phyloP scores from a whole-genome alignment of 2,113 vertebrate genomes.

The Poicephalus gulielmi region DNA sequence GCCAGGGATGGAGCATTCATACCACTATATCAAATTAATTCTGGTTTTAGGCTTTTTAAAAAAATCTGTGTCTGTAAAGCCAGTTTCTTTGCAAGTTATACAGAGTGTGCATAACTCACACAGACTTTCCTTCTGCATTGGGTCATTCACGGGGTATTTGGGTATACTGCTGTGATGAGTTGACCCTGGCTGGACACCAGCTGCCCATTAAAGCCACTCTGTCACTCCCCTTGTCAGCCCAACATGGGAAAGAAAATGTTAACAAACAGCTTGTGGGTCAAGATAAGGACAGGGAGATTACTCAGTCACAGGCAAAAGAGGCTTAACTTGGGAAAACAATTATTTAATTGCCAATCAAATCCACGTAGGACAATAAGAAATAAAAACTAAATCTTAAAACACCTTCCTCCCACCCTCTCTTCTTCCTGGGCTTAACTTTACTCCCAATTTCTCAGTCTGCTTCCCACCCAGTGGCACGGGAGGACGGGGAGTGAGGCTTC shows the following conservation, averaged over 20 bases:
- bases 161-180: not conserved
- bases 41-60: not conserved
- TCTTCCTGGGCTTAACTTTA: not conserved
- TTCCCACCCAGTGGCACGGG: not conserved
- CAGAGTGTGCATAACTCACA: fast-evolving
- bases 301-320: not conserved
- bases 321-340: not conserved
- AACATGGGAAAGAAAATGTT: not conserved
- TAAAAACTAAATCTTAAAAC: not conserved
- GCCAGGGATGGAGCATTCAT: no score
- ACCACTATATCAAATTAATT: not conserved
- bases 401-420: not conserved
- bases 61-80: not conserved
- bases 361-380: not conserved
- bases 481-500: not conserved
- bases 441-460: not conserved
- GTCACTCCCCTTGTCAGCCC: not conserved
- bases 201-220: not conserved
- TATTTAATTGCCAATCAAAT: not conserved
- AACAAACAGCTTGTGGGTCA: not conserved
- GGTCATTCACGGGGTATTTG: not conserved
- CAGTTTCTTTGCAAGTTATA: not conserved
- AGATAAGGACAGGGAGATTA: not conserved
- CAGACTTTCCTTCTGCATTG: not conserved
- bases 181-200: not conserved